Evolutionary conservation across 2,113 vertebrate genomes (phyloP), one percentile per base, ranked within the genome.

Genomic region (Actinemys pallida): DNA sequence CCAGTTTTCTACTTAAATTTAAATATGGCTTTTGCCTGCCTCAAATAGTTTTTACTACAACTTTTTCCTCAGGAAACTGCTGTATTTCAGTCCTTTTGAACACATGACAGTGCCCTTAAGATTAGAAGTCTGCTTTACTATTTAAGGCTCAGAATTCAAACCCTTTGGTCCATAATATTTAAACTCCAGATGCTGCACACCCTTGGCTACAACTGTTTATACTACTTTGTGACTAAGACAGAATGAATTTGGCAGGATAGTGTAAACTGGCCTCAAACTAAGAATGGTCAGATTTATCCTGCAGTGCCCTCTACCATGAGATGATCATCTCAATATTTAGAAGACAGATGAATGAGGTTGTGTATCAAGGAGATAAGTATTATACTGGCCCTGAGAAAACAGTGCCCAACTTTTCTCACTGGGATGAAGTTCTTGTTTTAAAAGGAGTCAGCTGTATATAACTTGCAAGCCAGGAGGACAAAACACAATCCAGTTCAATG

Each of bases 21-120:
- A 90, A 93, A 94, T 42, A 90, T 10, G 3, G 27, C 13, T 89
- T 95, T 95, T 96, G 75, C 91, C 84, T 93, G 91, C 57, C 89
- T 93, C 94, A 96, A 94, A 89, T 97, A 97, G 93, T 95, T 97
- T 86, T 76, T 87, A 95, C 86, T 90, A 87, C 91, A 96, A 91
- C 47, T 81, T 92, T 88, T 59, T 97, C 91, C 93, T 93, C 82
- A 16, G 88, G 93, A 88, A 94, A 90, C 65, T 69, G 86, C 53
- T 89, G 57, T 29, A 93, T 87, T 93, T 93, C 50, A 94, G 84
- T 59, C 80, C 69, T 59, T 65, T 47, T 87, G 79, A 93, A 96
- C 93, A 87, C 93, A 96, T 39, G 24, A 65, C 62, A 81, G 3
- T 0, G 42, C 57, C 54, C 90, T 93, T 84, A 90, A 83, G 93